A percentile compares a stretch with the other conserved stretches of the same genome.
These are phyloP conservation scores for Mastomys natalensis DNA, from an alignment of 2,113 vertebrate species.

Conservation along the genomic window DNA sequence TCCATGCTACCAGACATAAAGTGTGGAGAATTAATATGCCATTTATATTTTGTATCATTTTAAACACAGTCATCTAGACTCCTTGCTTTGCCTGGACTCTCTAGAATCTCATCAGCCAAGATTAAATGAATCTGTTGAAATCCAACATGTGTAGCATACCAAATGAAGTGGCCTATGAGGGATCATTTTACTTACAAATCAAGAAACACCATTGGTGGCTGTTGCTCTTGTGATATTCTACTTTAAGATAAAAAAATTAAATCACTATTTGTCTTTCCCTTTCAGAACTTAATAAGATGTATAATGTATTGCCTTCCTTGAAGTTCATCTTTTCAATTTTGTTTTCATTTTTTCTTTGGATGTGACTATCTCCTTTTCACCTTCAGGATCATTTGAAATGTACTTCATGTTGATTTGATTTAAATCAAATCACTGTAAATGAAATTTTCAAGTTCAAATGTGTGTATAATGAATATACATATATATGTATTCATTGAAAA, in stretches of 20 bases:
- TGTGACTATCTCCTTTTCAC: background rate
- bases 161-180: background rate
- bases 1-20: background rate
- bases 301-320: background rate
- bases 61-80: background rate
- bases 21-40: background rate
- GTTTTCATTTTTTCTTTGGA: background rate
- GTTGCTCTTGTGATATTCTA: background rate
- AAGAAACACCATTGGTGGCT: background rate
- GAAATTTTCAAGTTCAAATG: background rate
- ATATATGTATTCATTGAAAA: background rate
- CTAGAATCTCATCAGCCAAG: background rate
- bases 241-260: background rate
- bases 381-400: background rate
- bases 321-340: background rate
- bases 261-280: background rate
- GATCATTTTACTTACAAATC: background rate
- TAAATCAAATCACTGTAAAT: background rate
- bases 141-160: background rate
- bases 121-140: background rate
- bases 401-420: background rate
- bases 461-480: background rate
- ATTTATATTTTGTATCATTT: background rate
- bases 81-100: background rate
- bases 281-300: background rate